A percentile compares a stretch with the other conserved stretches of the same genome.
Conservation (phyloP, 2,113 vertebrate genomes). For the Dunckerocampus dactyliophorus region DNA sequence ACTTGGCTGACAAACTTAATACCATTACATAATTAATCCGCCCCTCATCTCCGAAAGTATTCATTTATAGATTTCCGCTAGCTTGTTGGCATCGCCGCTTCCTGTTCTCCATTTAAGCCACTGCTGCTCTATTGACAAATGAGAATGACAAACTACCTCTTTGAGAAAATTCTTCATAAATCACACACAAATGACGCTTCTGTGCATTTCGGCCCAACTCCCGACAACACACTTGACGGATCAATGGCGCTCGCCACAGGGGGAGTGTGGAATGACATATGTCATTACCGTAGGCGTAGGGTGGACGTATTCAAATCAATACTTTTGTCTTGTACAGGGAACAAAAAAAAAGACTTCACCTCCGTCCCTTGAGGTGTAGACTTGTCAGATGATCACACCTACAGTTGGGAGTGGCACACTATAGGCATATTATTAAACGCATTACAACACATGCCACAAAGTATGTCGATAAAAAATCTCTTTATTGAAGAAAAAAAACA, state of each 20-base stretch:
- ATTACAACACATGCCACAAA: no score
- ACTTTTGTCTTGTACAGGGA: constrained; percentile 34
- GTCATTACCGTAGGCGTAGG: constrained; percentile 64
- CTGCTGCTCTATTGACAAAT: constrained; percentile 18
- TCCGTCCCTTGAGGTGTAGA: constrained; percentile 40
- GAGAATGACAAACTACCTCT: constrained; percentile 73
- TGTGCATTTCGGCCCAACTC: constrained; percentile 48
- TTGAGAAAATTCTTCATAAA: constrained; percentile 79
- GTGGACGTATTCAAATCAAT: constrained; percentile 71
- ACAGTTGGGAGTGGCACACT: constrained; percentile 23
- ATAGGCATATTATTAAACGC: no score
- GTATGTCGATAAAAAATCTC: no score
- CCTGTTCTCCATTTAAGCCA: constrained; percentile 5
- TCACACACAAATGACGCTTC: constrained; percentile 71
- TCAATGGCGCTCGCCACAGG: constrained; percentile 71
- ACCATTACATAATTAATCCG: constrained; percentile 73
- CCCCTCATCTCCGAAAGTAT: constrained; percentile 63
- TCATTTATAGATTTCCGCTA: constrained; percentile 63
- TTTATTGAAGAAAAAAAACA: no score
- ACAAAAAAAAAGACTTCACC: constrained; percentile 28
- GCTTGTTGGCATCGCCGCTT: constrained; percentile 11
- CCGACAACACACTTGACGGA: constrained; percentile 76
- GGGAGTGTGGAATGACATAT: constrained; percentile 63
- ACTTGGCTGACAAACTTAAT: constrained; percentile 54
- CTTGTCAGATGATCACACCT: constrained; percentile 45